phyloP scores from a whole-genome alignment of 2,797 vertebrate genomes.

The Tiaroga cobitis region DNA sequence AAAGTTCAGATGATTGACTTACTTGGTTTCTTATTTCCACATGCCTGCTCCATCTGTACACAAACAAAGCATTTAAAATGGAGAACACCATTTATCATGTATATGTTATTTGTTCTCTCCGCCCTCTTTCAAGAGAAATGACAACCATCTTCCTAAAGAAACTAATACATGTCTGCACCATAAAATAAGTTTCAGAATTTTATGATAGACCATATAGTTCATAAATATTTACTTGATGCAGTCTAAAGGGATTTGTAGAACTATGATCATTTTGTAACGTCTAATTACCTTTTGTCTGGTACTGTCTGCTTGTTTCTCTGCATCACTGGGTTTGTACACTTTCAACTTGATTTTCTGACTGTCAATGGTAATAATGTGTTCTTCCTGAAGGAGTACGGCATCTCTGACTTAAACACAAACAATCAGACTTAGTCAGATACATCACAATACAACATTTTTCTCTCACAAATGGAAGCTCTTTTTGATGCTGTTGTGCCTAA shows the following conservation, averaged over 20 bases:
- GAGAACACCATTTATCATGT: not conserved
- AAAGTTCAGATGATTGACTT: not conserved
- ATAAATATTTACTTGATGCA: not conserved
- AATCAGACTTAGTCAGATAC: not conserved
- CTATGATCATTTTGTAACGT: not conserved
- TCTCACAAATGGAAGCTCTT: not conserved
- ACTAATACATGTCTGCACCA: not conserved
- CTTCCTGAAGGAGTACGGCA: constrained; percentile 40
- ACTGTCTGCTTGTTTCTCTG: not conserved
- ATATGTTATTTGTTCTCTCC: not conserved
- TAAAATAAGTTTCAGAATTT: not conserved
- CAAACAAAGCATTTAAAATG: not conserved
- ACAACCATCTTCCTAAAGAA: not conserved
- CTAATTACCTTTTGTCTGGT: not conserved
- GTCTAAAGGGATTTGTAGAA: not conserved
- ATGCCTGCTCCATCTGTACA: not conserved
- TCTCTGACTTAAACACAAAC: constrained; percentile 34
- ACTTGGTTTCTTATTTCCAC: constrained; percentile 9
- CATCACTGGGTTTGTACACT: constrained; percentile 19
- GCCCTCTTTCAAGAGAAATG: not conserved
- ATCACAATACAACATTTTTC: not conserved
- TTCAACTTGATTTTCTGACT: constrained; percentile 26
- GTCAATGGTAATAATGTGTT: constrained; percentile 36
- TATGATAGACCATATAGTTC: not conserved
- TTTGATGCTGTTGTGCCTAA: not conserved